These are phyloP conservation scores for Mustelus asterias DNA, from an alignment of 2,113 vertebrate genomes.

Conservation along the genomic window DNA sequence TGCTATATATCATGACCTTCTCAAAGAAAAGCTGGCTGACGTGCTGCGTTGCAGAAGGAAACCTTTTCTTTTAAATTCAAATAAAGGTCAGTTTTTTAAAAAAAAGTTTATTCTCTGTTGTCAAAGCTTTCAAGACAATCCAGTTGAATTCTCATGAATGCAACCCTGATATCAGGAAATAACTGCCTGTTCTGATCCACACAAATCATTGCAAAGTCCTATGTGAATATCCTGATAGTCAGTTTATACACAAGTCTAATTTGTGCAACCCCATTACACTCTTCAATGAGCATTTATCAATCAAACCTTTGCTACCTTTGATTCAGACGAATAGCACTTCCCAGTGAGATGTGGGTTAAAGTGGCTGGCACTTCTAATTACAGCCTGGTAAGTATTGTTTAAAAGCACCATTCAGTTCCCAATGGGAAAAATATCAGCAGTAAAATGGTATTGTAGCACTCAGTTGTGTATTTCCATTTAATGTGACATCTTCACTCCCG, in stretches of 20 bases:
- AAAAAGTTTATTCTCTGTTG: not conserved
- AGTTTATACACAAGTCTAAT: not conserved
- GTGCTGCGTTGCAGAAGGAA: not conserved
- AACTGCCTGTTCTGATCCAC: not conserved
- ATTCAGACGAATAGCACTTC: not conserved
- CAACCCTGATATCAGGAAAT: not conserved
- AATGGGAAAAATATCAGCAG: not conserved
- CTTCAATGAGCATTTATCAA: not conserved
- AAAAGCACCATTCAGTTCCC: not conserved
- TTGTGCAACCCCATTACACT: not conserved
- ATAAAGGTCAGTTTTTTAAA: not conserved
- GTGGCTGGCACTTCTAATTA: not conserved
- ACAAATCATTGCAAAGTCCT: not conserved
- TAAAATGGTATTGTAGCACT: not conserved
- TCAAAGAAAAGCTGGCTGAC: not conserved
- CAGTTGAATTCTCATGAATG: not conserved
- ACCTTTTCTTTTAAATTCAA: not conserved
- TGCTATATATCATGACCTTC: constrained; percentile 10
- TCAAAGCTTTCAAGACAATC: constrained; percentile 2
- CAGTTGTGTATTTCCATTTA: not conserved
- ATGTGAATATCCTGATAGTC: not conserved
- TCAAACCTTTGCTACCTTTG: not conserved
- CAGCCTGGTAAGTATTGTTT: not conserved
- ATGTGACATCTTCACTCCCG: not conserved
- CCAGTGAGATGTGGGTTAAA: not conserved